phyloP scores from a whole-genome alignment of 1,140 invertebrate genomes.

The Drosophila guanche region DNA sequence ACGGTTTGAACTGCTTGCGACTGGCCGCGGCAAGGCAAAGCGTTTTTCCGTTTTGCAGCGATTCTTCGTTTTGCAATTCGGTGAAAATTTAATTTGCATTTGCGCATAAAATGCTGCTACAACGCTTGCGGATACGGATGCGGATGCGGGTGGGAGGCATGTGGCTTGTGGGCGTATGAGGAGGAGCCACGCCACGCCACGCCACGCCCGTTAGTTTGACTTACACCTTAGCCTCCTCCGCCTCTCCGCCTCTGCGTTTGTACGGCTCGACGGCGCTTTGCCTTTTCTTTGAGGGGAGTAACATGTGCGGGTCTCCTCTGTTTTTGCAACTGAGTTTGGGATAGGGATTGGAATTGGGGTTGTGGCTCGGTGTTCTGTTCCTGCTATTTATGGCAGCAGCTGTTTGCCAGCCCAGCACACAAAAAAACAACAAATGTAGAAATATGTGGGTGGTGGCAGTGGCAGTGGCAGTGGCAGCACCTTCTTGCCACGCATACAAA shows the following conservation, averaged over 20 bases:
- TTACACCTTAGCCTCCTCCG: slow-evolving; percentile 44
- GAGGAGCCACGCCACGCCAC: background rate
- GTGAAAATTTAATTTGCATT: slow-evolving; percentile 80
- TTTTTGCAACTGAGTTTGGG: background rate
- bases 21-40: slow-evolving; percentile 50
- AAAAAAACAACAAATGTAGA: slow-evolving; percentile 20
- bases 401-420: slow-evolving; percentile 40
- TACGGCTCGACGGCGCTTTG: no score
- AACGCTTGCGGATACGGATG: slow-evolving; percentile 31
- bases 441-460: background rate
- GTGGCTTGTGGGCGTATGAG: background rate
- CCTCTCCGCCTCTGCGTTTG: no score
- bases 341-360: background rate
- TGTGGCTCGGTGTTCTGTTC: background rate
- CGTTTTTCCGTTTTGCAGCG: slow-evolving; percentile 34
- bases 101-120: slow-evolving; percentile 71
- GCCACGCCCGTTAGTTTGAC: slow-evolving; percentile 50
- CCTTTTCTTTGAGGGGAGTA: slow-evolving; percentile 26
- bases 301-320: slow-evolving; percentile 33
- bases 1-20: slow-evolving; percentile 6
- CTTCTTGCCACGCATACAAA: slow-evolving; percentile 70
- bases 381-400: slow-evolving; percentile 74
- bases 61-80: slow-evolving; percentile 46
- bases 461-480: slow-evolving; percentile 6
- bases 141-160: no score